Base-by-base conservation (phyloP, 2,113 vertebrate genomes). In the Prietella phreatophila region DNA sequence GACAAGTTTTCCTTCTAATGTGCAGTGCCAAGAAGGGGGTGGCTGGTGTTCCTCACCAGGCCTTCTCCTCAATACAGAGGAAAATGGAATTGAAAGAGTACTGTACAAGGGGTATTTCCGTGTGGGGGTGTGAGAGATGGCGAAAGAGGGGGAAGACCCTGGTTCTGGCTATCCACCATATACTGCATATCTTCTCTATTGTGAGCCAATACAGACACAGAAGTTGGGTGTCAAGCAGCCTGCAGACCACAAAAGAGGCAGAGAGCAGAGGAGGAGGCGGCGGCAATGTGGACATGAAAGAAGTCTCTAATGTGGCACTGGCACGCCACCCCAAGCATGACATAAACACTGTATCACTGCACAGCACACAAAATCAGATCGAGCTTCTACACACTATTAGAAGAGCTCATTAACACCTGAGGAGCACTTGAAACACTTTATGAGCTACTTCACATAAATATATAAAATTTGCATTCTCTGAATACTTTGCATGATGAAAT, bases 211-310 rank as follows among this genome's bases (percentile, higher is more conserved):
- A 36, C 88, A 85, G n/a, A 86, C 83, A 93, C 89, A 90, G 95
- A 95, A 93, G 93, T 88, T 89, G 92, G 90, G 93, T 94, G 93
- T 91, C 91, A 89, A 91, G 92, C 91, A 91, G 93, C 85, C 91
- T 89, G 67, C 93, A 92, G 90, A 95, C 95, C 96, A 96, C 94
- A 96, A 96, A 95, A 96, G 95, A 96, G 93, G 91, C 84, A 47
- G 89, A 94, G 93, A 93, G 93, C 93, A 94, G 94, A 94, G 87
- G 93, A 94, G 96, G 93, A 93, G 95, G 95, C 93, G 91, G 90
- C 92, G 90, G 92, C 89, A 91, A 92, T 93, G 93, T 92, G 92
- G 93, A 96, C 95, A 95, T 95, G 89, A 94, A 96, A 96, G 96
- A 90, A 91, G 91, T 90, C 90, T 95, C 95, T 94, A 95, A 96